These are phyloP conservation scores for Heterodera filipjevi DNA, from an alignment of 2,888 invertebrate genomes.

Conservation along the genomic window DNA sequence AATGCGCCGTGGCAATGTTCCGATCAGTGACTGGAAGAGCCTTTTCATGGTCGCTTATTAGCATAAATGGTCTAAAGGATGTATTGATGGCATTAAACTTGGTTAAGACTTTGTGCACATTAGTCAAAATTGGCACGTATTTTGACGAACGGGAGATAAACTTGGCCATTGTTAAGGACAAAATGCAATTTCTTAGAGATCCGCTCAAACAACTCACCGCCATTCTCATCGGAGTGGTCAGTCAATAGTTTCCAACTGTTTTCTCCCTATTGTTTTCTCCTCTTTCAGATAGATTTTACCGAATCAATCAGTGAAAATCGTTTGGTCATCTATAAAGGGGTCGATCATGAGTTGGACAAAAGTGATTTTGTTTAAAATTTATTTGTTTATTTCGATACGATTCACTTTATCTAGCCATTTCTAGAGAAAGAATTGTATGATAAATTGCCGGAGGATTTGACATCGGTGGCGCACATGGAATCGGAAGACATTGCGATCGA, in stretches of 20 bases:
- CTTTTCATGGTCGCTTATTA: conserved; percentile 31
- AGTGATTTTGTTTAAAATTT: conserved; percentile 65
- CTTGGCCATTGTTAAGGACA: conserved; percentile 41
- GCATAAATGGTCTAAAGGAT: background rate
- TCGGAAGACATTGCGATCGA: conserved; percentile 39
- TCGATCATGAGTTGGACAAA: conserved; percentile 78
- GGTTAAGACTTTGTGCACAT: conserved; percentile 44
- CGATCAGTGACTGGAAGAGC: conserved; percentile 45
- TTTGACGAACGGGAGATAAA: conserved; percentile 41
- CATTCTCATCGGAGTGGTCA: conserved; percentile 70
- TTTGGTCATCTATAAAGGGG: conserved; percentile 77
- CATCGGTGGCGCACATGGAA: conserved; percentile 76
- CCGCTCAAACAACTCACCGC: conserved; percentile 37
- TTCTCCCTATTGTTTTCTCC: background rate
- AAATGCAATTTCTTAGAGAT: conserved; percentile 32
- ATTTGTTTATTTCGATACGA: too few relatives aligned
- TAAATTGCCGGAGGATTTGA: conserved; percentile 77
- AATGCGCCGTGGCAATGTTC: conserved; percentile 37
- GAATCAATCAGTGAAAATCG: conserved; percentile 70
- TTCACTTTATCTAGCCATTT: too few relatives aligned
- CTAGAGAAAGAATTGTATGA: conserved; percentile 67
- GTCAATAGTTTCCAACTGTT: conserved; percentile 14
- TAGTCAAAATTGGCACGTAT: conserved; percentile 42
- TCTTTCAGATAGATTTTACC: conserved; percentile 68
- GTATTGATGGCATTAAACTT: too few relatives aligned